These are phyloP conservation scores for Chrysopilus asiliformis DNA, from an alignment of 2,888 invertebrate species.

Conservation along the genomic window DNA sequence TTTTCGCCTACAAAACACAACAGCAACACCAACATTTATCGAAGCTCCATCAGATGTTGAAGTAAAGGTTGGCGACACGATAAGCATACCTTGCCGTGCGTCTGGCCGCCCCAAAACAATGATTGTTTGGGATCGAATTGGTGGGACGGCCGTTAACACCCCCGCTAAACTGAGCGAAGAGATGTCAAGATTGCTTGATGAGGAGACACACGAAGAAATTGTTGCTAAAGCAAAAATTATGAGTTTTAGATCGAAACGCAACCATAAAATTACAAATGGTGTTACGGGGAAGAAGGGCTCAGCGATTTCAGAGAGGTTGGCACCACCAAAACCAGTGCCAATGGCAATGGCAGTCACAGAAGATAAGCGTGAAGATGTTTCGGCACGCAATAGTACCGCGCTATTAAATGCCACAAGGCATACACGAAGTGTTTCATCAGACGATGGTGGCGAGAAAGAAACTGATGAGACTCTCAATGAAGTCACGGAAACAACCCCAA, in stretches of 20 bases:
- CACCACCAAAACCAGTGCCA: too few species aligned
- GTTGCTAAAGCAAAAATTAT: conserved; percentile 21
- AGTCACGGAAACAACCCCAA: conserved; percentile 10
- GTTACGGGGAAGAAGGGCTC: conserved; percentile 2
- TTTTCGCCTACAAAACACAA: too few species aligned
- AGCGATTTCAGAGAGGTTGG: not conserved
- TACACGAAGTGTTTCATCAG: too few species aligned
- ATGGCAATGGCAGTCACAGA: too few species aligned
- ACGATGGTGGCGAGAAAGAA: conserved; percentile 7
- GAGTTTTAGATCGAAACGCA: conserved; percentile 20
- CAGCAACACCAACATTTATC: conserved; percentile 21
- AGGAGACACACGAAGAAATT: conserved; percentile 27
- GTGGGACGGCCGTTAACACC: too few species aligned
- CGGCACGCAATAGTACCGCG: too few species aligned
- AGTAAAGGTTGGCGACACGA: conserved; percentile 18
- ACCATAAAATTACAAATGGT: conserved; percentile 1
- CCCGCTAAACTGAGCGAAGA: conserved; percentile 18
- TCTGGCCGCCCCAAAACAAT: conserved; percentile 19
- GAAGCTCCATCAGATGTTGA: conserved; percentile 21
- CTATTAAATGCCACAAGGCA: too few species aligned
- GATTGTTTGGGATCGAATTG: conserved; percentile 18
- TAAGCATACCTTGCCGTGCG: conserved; percentile 21
- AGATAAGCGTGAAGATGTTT: conserved; percentile 15
- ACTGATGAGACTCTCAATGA: conserved; percentile 9
- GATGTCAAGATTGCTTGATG: conserved; percentile 23